phyloP scores from a whole-genome alignment of 1,140 invertebrate genomes.

The Psix sp. region DNA sequence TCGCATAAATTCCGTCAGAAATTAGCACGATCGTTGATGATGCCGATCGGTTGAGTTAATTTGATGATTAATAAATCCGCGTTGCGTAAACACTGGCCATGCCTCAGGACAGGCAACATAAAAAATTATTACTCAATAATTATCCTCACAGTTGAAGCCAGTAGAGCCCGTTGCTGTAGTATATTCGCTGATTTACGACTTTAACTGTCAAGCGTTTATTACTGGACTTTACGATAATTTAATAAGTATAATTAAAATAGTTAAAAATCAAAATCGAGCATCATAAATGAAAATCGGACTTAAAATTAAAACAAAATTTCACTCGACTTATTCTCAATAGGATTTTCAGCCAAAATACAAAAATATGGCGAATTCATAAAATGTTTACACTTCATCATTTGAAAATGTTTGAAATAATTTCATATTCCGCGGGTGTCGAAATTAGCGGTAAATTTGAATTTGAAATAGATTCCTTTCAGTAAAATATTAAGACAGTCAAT shows the following conservation, averaged over 20 bases:
- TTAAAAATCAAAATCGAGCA: too few species aligned
- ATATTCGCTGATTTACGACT: constrained; percentile 42
- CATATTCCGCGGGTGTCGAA: too few species aligned
- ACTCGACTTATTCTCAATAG: too few species aligned
- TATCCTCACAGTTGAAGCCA: constrained; percentile 36
- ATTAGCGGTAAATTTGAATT: too few species aligned
- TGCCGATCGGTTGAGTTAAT: constrained; percentile 52
- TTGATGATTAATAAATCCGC: constrained; percentile 45
- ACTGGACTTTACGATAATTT: constrained; percentile 47
- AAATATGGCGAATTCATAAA: too few species aligned
- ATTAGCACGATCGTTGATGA: constrained; percentile 47
- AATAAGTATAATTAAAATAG: constrained; percentile 49
- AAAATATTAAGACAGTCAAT: too few species aligned
- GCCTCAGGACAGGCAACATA: constrained; percentile 1
- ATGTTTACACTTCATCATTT: too few species aligned
- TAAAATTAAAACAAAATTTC: too few species aligned
- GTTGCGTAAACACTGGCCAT: constrained; percentile 32
- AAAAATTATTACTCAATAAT: constrained; percentile 51
- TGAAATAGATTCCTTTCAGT: too few species aligned
- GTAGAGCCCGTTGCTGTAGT: constrained; percentile 43
- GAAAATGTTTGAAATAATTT: too few species aligned
- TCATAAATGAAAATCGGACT: too few species aligned
- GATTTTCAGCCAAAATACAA: too few species aligned
- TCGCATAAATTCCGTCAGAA: constrained; percentile 57
- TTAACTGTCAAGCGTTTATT: constrained; percentile 42